Conservation (phyloP, 2,797 vertebrate genomes). For the Craterocephalus amniculus region DNA sequence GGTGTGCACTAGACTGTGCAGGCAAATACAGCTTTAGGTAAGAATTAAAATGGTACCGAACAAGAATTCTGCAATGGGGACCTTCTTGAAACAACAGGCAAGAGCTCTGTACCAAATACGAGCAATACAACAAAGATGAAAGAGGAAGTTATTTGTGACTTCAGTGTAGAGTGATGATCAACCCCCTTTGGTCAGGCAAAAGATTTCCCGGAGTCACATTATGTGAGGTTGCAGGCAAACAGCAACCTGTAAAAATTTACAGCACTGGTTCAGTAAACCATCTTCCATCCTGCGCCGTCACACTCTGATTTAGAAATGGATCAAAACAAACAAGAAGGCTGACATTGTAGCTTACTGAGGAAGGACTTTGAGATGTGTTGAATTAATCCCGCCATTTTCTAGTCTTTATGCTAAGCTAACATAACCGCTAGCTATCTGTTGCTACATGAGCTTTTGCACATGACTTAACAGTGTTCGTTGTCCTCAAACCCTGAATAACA, state of each 20-base stretch:
- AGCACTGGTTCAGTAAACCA: neutral
- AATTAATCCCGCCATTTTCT: neutral
- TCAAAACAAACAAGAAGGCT: neutral
- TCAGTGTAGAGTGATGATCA: neutral
- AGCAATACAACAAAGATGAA: neutral
- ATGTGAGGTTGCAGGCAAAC: neutral
- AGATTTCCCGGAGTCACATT: neutral
- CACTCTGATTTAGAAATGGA: neutral
- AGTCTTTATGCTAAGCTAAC: neutral
- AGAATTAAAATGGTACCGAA: neutral
- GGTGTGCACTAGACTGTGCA: neutral
- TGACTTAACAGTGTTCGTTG: neutral
- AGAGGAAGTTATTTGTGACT: neutral
- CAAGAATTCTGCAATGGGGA: neutral
- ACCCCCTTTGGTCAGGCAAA: neutral
- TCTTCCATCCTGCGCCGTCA: neutral
- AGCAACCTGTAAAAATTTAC: neutral
- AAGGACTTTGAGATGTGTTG: neutral
- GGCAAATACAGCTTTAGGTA: neutral
- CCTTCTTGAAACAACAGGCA: neutral
- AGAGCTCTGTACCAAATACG: neutral
- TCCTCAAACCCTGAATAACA: neutral
- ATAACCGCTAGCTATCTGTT: neutral
- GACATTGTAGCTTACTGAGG: neutral
- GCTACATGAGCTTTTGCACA: neutral